phyloP scores from a whole-genome alignment of 2,113 vertebrate genomes.

The Carlito syrichta region DNA sequence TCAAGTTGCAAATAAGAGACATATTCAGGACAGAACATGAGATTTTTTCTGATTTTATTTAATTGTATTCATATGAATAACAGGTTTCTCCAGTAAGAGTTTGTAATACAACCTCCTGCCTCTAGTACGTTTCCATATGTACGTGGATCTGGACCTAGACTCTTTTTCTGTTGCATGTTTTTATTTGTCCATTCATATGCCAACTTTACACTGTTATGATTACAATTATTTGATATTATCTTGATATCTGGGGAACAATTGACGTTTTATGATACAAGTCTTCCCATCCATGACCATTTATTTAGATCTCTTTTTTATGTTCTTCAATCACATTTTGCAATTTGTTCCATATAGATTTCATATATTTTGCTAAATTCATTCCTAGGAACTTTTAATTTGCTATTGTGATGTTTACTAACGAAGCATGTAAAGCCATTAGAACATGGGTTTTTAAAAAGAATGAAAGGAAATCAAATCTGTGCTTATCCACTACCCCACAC shows the following conservation, averaged over 20 bases:
- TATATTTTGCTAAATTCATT: neutral
- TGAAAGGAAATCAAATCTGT: neutral
- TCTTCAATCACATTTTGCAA: neutral
- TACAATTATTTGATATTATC: neutral
- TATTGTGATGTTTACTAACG: neutral
- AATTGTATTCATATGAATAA: neutral
- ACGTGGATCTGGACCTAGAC: neutral
- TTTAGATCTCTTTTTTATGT: neutral
- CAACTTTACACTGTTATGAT: neutral
- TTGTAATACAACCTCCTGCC: neutral
- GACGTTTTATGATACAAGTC: neutral
- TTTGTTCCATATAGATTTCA: neutral
- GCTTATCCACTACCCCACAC: accelerated
- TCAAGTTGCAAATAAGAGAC: neutral
- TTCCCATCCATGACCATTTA: neutral
- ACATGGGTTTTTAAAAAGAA: neutral
- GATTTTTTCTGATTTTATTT: too few species aligned
- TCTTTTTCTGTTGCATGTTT: neutral
- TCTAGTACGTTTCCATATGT: neutral
- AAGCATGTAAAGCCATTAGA: neutral
- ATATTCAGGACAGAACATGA: neutral
- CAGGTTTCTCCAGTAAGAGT: neutral
- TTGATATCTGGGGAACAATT: neutral
- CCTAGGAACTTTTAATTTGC: neutral
- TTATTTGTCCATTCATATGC: neutral